A percentile compares a stretch with the other conserved stretches of the same genome.
Evolutionary conservation across 2,113 vertebrate species (phyloP).

Genomic region (Telmatochromis sp.): DNA sequence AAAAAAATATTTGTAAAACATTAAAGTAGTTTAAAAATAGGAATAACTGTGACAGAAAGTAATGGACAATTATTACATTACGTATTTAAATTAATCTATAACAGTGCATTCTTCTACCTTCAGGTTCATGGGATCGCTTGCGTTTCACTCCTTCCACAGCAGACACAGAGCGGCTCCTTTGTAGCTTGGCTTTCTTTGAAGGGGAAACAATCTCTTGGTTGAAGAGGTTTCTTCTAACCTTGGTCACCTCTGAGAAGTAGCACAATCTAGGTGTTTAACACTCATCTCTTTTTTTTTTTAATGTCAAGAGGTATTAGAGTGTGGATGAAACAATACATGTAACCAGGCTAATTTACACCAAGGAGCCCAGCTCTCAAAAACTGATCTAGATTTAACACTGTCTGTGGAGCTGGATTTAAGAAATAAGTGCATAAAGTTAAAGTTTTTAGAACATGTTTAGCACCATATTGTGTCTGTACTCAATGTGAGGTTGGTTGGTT

Average conservation of each 20-base stretch:
- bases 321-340: not conserved
- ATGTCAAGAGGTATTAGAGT: not conserved
- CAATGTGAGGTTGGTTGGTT: not conserved
- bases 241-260: constrained; percentile 82
- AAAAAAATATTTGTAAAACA: not conserved
- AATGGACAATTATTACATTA: not conserved
- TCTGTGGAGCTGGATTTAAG: not conserved
- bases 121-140: constrained; percentile 53
- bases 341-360: not conserved
- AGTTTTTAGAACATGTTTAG: not conserved
- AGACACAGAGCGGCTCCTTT: constrained; percentile 86
- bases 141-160: constrained; percentile 78
- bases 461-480: not conserved
- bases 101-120: constrained; percentile 19
- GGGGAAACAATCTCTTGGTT: constrained; percentile 77
- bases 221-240: constrained; percentile 93
- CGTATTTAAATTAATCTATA: not conserved
- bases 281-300: not conserved
- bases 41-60: not conserved
- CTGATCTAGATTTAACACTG: not conserved
- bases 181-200: constrained; percentile 80
- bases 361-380: not conserved
- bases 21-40: not conserved
- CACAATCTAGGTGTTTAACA: not conserved
- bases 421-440: not conserved